These are phyloP conservation scores for Anastrepha obliqua DNA, from an alignment of 1,140 invertebrate species.

Conservation along the genomic window DNA sequence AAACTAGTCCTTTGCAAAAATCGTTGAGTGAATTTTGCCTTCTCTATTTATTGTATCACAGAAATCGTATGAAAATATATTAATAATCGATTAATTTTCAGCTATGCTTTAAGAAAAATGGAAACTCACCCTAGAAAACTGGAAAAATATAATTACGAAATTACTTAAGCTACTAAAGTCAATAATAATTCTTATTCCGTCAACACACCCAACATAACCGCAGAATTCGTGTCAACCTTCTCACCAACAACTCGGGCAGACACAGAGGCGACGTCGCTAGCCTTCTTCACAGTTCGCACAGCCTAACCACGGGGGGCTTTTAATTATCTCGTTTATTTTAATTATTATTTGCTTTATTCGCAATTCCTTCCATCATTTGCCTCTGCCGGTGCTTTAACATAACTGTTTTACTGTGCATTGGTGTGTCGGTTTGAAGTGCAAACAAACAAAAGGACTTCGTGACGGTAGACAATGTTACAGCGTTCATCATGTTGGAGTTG, in stretches of 20 bases:
- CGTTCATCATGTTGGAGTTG: constrained; percentile 13
- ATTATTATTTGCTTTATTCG: constrained; percentile 53
- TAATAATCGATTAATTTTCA: too few relatives aligned
- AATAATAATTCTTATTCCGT: too few relatives aligned
- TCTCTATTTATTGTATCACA: too few relatives aligned
- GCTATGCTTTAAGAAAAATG: too few relatives aligned
- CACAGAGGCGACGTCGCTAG: neutral
- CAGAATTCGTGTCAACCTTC: neutral
- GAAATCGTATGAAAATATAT: too few relatives aligned
- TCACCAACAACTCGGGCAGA: neutral
- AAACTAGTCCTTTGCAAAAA: too few relatives aligned
- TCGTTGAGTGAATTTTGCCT: too few relatives aligned
- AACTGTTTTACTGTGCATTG: neutral
- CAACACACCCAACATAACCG: neutral
- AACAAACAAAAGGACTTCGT: constrained; percentile 49
- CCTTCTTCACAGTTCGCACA: neutral
- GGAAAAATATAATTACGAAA: too few relatives aligned
- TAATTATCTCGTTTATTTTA: constrained; percentile 55
- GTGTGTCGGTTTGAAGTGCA: constrained; percentile 37
- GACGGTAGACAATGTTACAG: constrained; percentile 43
- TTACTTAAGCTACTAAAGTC: too few relatives aligned
- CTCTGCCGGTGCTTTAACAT: constrained; percentile 8
- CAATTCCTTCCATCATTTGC: constrained; percentile 40
- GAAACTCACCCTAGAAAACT: too few relatives aligned
- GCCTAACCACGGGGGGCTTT: constrained; percentile 42